Evolutionary conservation across 2,797 vertebrate species (phyloP), one percentile per base, ranked within the genome.

Genomic region (Borostomias antarcticus): DNA sequence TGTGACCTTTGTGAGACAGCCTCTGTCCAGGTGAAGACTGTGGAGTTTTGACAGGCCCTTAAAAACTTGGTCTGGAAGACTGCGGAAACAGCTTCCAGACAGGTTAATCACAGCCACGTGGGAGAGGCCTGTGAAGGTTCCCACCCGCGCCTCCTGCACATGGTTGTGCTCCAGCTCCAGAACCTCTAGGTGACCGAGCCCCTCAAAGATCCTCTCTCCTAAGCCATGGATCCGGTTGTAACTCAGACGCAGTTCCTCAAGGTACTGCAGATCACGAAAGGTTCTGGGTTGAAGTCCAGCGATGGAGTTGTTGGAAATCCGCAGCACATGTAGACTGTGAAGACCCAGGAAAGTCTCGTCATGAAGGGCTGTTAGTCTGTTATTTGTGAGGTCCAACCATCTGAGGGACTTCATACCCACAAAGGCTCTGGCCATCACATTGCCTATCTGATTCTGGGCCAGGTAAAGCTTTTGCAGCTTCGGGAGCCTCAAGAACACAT

Each of bases 381-480:
- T 98, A 87, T 95, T 95, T 0, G 94, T 98, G 72, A 99, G 88
- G 77, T 98, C 97, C 77, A 99, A 75, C 98, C 97, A 99, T 28
- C 96, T 89, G 32, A 98, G 90, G 0, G 95, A 95, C 83, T 93
- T 96, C 94, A 98, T 92, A 50, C 96, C 94, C 37, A 92, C 28
- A 80, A 98, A 98, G 29, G 97, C 96, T 0, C 95, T 93, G 0
- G 96, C 94, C 0, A 92, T 93, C 2, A 98, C 90, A 0, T 94
- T 92, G 0, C 79, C 82, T 52, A 99, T 95, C 64, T 94, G 94
- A 82, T 99, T 99, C 77, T 94, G 94, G 68, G 91, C 93, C 79
- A 98, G 89, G 70, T 98, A 97, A 29, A 99, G 93, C 83, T 98
- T 99, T 82, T 97, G 96, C 4, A 98, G 90, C 85, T 95, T 95